Conservation (phyloP, 2,113 vertebrate genomes). For the Ceyx margarethae region DNA sequence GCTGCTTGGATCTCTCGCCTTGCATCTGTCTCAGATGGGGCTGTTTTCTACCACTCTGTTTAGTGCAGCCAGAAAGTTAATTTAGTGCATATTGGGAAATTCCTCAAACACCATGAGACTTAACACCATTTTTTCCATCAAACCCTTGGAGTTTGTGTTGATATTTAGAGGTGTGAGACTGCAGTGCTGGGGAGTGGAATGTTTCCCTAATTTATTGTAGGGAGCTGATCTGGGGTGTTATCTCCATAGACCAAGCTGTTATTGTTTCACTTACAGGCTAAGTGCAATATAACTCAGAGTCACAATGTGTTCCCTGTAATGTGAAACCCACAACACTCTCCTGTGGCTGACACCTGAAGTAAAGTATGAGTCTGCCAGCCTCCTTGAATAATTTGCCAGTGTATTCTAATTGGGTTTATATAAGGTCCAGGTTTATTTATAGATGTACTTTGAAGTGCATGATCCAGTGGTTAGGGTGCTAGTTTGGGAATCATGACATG, state of each 20-base stretch:
- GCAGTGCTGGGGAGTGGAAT: constrained; percentile 48
- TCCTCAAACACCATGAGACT: constrained; percentile 79
- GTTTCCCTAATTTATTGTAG: constrained; percentile 74
- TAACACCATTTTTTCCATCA: constrained; percentile 76
- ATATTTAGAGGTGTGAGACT: constrained; percentile 76
- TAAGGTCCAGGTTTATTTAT: neutral
- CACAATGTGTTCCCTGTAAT: constrained; percentile 40
- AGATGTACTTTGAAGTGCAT: neutral
- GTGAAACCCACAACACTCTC: neutral
- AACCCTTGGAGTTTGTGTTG: constrained; percentile 70
- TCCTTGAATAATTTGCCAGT: constrained; percentile 17
- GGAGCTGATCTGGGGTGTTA: constrained; percentile 50
- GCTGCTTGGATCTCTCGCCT: constrained; percentile 77
- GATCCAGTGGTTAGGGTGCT: neutral
- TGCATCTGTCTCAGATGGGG: constrained; percentile 68
- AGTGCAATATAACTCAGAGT: constrained; percentile 31
- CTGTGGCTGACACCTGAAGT: constrained; percentile 46
- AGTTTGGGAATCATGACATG: rapidly evolving
- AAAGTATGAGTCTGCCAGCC: constrained; percentile 34
- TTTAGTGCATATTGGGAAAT: constrained; percentile 81
- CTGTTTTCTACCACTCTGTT: constrained; percentile 59
- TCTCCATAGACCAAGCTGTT: constrained; percentile 53
- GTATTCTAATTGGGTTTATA: constrained; percentile 32
- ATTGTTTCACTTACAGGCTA: constrained; percentile 42
- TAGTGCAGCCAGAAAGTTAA: constrained; percentile 73